phyloP scores from a whole-genome alignment of 2,888 invertebrate species.

The Orthonychiurus folsomi region DNA sequence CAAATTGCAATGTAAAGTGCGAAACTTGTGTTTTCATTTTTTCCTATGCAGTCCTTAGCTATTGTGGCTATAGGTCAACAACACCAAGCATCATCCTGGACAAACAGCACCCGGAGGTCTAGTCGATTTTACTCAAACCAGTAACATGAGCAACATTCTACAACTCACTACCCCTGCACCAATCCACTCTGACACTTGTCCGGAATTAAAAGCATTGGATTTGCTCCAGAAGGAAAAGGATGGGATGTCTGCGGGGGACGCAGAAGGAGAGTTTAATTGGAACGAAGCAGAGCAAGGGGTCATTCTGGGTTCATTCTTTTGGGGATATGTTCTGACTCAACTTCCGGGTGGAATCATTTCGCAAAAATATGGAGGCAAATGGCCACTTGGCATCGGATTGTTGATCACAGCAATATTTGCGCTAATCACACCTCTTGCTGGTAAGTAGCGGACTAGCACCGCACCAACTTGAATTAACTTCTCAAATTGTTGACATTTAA shows the following conservation, averaged over 20 bases:
- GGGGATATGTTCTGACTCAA: conserved; percentile 75
- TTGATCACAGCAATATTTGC: conserved; percentile 75
- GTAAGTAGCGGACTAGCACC: no score
- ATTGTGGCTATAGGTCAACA: conserved; percentile 30
- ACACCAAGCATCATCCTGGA: background rate
- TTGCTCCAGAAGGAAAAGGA: background rate
- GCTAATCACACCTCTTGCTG: conserved; percentile 63
- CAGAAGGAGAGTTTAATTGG: conserved; percentile 19
- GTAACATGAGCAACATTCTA: no score
- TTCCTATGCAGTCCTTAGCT: conserved; percentile 28
- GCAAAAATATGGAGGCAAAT: conserved; percentile 74
- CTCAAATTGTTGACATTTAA: no score
- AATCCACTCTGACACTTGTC: no score
- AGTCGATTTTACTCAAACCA: no score
- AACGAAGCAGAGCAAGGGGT: conserved; percentile 26
- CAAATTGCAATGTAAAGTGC: background rate
- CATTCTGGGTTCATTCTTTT: conserved; percentile 57
- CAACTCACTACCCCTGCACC: no score
- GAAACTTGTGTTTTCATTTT: background rate
- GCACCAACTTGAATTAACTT: no score
- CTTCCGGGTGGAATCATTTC: conserved; percentile 73
- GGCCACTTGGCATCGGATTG: conserved; percentile 71
- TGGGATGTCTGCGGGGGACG: background rate
- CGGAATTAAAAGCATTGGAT: background rate
- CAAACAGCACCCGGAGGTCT: background rate